Evolutionary conservation across 2,888 invertebrate genomes (phyloP), one percentile per base, ranked within the genome.

Genomic region (Tetranychus truncatus): DNA sequence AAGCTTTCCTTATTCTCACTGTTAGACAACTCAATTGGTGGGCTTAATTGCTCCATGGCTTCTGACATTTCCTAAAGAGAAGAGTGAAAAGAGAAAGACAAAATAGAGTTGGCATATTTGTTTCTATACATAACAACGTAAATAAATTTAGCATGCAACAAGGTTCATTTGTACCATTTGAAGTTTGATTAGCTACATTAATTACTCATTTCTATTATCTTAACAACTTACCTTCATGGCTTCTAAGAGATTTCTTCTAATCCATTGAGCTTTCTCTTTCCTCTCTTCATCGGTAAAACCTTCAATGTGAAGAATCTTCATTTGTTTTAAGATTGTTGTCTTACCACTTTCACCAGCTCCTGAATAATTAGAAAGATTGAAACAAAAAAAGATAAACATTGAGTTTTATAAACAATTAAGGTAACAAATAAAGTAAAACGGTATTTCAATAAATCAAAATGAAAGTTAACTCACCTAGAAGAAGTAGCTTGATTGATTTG

Each of bases 321-420:
- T 91, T 83, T 91, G 91, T 81, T 91, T 91, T 44, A 91, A 88
- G 20, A 91, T 89, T 0, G 91, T 91, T 0, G 91, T 91, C 82
- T 91, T 91, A 0, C 91, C 91, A 11, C 90, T 89, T 81, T 91
- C 91, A 0, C 90, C 91, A 0, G 91, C 89, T 1, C 87, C 79
- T 86, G 79, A 74, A 66, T 20, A 9, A 20, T 11, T 11, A 7
- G 11, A 6, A 66, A 2, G 66, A 71, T 21, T 8, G 11, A 66
- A n/a, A 34, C 34, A 34, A 5, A 34, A 34, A 5, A 4, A 34
- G 5, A 5, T 34, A 5, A 34, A 34, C 34, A 34, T 34, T 34
- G 3, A 66, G 18, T n/a, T 66, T 66, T 4, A 6, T n/a, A 66
- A n/a, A 66, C 66, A n/a, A 66, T 66, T 18, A 34, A 34, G 34